Percentiles rank a stretch among this genome's conserved stretches.
These are phyloP conservation scores for Pandemis heparana DNA, from an alignment of 2,888 invertebrate species.

Conservation along the genomic window DNA sequence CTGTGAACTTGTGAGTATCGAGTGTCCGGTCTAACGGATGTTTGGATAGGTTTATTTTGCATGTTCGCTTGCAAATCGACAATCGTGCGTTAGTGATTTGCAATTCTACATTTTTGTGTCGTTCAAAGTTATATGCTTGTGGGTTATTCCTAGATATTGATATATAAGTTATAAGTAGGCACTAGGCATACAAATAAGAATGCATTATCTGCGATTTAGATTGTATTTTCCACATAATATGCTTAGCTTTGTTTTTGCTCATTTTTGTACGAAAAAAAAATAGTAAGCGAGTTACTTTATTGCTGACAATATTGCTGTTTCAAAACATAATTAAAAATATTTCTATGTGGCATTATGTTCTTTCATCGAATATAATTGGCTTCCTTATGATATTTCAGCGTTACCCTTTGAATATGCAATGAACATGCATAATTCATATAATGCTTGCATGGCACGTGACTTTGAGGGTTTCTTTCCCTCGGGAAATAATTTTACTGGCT, in stretches of 20 bases:
- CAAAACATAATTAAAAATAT: background rate
- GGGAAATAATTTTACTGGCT: conserved; percentile 43
- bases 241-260: too few species aligned
- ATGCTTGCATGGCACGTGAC: conserved; percentile 51
- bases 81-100: conserved; percentile 7
- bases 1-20: background rate
- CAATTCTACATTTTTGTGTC: conserved; percentile 6
- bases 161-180: background rate
- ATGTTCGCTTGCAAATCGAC: background rate
- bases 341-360: conserved; percentile 2
- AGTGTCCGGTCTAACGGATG: conserved; percentile 13
- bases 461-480: conserved; percentile 48
- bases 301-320: background rate
- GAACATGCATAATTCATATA: conserved; percentile 66
- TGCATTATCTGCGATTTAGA: background rate
- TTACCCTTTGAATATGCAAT: conserved; percentile 60
- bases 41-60: conserved; percentile 6
- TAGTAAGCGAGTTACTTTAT: too few species aligned
- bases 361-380: conserved; percentile 44
- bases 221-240: background rate
- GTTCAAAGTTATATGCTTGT: background rate
- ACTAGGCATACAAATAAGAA: background rate
- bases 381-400: conserved; percentile 60
- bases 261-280: too few species aligned
- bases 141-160: background rate